These are phyloP conservation scores for Odontomachus brunneus DNA, from an alignment of 1,140 invertebrate genomes.

Conservation along the genomic window DNA sequence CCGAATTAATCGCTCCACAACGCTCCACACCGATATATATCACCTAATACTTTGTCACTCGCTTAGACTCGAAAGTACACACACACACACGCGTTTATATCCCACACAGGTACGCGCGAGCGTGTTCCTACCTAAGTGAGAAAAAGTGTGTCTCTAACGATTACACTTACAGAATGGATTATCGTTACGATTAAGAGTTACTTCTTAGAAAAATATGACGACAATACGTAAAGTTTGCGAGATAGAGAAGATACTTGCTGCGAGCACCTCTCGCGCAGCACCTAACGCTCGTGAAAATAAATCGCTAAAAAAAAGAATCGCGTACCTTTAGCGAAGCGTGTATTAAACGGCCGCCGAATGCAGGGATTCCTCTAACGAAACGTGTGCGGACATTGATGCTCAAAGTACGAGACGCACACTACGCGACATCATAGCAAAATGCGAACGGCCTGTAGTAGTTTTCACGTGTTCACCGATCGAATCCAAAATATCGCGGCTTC, in stretches of 20 bases:
- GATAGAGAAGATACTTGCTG: conserved; percentile 3
- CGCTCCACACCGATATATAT: conserved; percentile 19
- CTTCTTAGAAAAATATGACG: conserved; percentile 66
- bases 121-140: conserved; percentile 43
- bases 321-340: conserved; percentile 2
- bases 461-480: too few species aligned
- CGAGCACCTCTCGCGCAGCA: conserved; percentile 20
- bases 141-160: conserved; percentile 10
- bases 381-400: not conserved
- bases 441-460: too few species aligned
- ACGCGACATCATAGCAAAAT: not conserved
- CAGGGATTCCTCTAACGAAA: not conserved
- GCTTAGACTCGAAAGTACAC: not conserved
- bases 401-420: conserved; percentile 2
- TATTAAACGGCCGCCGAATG: not conserved
- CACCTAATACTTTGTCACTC: conserved; percentile 11
- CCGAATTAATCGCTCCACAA: conserved; percentile 24
- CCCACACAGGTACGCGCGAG: not conserved
- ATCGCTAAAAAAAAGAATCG: conserved; percentile 26
- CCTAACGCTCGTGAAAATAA: conserved; percentile 7
- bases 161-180: conserved; percentile 35
- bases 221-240: conserved; percentile 49
- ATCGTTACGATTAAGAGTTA: conserved; percentile 42
- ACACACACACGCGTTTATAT: not conserved
- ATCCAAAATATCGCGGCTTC: too few species aligned